A percentile compares a stretch with the other conserved stretches of the same genome.
phyloP scores from a whole-genome alignment of 2,113 vertebrate species.

The Sinocyclocheilus anshuiensis region DNA sequence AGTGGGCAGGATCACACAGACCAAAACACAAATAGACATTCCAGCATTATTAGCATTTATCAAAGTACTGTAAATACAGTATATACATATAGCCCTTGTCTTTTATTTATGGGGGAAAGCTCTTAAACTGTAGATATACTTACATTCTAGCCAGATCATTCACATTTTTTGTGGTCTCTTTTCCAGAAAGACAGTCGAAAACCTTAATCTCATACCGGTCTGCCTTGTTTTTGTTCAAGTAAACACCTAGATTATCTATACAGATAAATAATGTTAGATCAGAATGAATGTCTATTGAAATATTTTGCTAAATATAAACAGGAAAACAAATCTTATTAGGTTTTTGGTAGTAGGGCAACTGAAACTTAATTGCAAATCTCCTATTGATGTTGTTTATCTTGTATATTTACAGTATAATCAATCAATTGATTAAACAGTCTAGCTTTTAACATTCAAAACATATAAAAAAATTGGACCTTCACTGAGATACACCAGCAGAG shows the following conservation, averaged over 20 bases:
- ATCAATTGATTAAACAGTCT: background rate
- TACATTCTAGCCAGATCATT: background rate
- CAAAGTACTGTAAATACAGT: background rate
- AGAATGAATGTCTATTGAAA: background rate
- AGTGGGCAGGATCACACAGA: too few relatives aligned
- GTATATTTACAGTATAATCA: too few relatives aligned
- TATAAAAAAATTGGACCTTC: background rate
- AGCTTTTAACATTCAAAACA: too few relatives aligned
- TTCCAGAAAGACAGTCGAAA: background rate
- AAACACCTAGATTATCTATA: conserved; percentile 2
- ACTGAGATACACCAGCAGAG: conserved; percentile 1
- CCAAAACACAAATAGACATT: too few relatives aligned
- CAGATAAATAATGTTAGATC: background rate
- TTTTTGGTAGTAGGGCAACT: too few relatives aligned
- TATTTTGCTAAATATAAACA: too few relatives aligned
- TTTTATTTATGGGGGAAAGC: background rate
- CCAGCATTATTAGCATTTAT: too few relatives aligned
- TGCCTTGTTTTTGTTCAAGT: background rate
- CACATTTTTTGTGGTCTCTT: background rate
- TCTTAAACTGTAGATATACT: background rate
- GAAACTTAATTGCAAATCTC: too few relatives aligned
- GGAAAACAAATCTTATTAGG: too few relatives aligned
- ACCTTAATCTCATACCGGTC: background rate
- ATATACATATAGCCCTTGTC: background rate
- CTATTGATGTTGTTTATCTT: too few relatives aligned